Evolutionary conservation across 2,113 vertebrate species (phyloP), one percentile per base, ranked within the genome.

Genomic region (Condylura cristata): DNA sequence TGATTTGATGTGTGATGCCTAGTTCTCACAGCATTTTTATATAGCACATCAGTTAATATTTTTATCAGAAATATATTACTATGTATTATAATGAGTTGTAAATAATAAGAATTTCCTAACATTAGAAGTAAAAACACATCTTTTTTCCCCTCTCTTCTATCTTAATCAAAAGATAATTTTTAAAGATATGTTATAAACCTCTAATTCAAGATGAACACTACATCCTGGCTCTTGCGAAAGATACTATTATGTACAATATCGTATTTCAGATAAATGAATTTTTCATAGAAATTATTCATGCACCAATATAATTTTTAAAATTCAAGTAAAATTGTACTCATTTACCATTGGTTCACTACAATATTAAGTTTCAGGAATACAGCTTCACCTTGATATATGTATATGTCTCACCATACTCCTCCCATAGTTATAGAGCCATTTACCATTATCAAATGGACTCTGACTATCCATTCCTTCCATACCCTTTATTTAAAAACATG

Each of bases 11-110:
- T 75, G 34, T 80, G 56, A 92, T 81, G 37, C 44, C 37, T 87
- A 58, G 32, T 46, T 96, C 22, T 84, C 63, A 70, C 13, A 92
- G 39, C 79, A 46, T 60, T 91, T 86, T 92, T 37, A 32, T 6
- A 46, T 24, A 88, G 18, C 61, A 89, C 83, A 17, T 92, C 34
- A 81, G 30, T 18, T 48, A 91, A 56, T 79, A 46, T 71, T 95
- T 48, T 96, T 92, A 3, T 22, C 60, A 65, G 10, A 93, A 51
- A 76, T 65, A 70, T 65, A 86, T 79, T 95, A 58, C 63, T 68
- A 18, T 75, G 66, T 65, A 86, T 79, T 95, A 58, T 68, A 63
- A 18, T 75, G 66, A 72, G 92, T 90, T 93, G 41, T 46, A 96
- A 78, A 93, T 60, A 79, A 72, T 81, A 89, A 80, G 5, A 8